Base-by-base conservation (phyloP, 1,140 invertebrate genomes). In the Oncopodura yosiiana region DNA sequence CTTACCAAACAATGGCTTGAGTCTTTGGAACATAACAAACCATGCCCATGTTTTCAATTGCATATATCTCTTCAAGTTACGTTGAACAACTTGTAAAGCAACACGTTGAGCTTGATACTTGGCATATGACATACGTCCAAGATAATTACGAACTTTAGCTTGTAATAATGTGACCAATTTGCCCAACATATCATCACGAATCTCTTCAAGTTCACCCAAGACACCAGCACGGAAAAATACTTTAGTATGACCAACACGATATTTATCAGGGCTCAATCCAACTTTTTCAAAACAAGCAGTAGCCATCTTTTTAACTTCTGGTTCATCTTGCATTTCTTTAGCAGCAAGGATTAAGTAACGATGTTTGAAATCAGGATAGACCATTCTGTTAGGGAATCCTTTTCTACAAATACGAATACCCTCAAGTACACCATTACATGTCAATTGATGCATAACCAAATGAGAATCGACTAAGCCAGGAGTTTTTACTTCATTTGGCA, bases 311-410 rank as follows among this genome's bases (percentile, higher is more conserved):
- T 87, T 88, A 48, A 84, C 81, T 63, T 86, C 80, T 68, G 82
- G 79, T 74, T 94, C 89, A 54, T 81, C 78, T 43, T 83, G 78
- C 81, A 91, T 90, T 69, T 83, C 83, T 68, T 87, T 86, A 61
- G 94, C 91, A 45, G 93, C 91, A 80, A 98, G 80, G 77, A 98
- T 96, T 79, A 91, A 91, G 81, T 97, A 97, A 79, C 91, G 94
- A 76, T 71, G 19, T 14, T 36, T 29, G 27, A 99, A 99, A 76
- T 99, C 95, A 69, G 93, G 88, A 77, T 99, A 99, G 63, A 92
- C 81, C 87, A 99, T 94, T 75, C 95, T 90, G 86, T 99, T 99
- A 79, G 95, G 95, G 87, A 98, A 99, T 74, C 95, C 95, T 82
- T 99, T 99, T 77, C 81, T 71, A 64, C 81, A 82, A 65, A 82